Evolutionary conservation across 1,140 invertebrate species (phyloP).

Genomic region (Heliconius eleuchia): DNA sequence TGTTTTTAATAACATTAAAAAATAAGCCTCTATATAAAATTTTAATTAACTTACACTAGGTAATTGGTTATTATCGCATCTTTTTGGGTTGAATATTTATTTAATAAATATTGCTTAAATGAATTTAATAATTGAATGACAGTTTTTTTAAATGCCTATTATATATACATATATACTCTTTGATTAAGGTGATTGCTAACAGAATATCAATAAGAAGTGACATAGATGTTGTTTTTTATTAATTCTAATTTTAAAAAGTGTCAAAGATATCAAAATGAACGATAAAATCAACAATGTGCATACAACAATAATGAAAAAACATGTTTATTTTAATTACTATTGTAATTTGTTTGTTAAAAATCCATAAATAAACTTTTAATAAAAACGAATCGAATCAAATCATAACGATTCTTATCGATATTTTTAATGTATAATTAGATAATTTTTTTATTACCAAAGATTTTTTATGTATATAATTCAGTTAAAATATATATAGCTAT

Average conservation of each 20-base stretch:
- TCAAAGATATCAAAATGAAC: background rate
- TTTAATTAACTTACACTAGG: background rate
- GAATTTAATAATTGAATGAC: background rate
- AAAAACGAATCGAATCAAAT: too few relatives aligned
- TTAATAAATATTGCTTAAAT: background rate
- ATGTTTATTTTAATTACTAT: too few relatives aligned
- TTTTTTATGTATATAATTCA: background rate
- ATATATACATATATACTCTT: too few relatives aligned
- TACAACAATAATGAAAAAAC: too few relatives aligned
- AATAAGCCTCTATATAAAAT: background rate
- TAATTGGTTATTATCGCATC: conserved; percentile 12
- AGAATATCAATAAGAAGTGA: background rate
- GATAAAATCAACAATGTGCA: background rate
- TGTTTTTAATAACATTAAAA: background rate
- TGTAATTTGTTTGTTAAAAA: too few relatives aligned
- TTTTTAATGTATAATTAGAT: background rate
- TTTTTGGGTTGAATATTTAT: background rate
- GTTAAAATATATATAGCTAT: background rate
- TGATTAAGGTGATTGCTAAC: too few relatives aligned
- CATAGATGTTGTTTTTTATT: background rate
- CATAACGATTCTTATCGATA: too few relatives aligned
- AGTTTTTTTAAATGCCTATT: background rate
- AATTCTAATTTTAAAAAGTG: background rate
- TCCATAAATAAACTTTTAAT: too few relatives aligned
- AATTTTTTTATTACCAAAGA: background rate